Base-by-base conservation (phyloP, 1,140 invertebrate genomes). In the Caenorhabditis latens region DNA sequence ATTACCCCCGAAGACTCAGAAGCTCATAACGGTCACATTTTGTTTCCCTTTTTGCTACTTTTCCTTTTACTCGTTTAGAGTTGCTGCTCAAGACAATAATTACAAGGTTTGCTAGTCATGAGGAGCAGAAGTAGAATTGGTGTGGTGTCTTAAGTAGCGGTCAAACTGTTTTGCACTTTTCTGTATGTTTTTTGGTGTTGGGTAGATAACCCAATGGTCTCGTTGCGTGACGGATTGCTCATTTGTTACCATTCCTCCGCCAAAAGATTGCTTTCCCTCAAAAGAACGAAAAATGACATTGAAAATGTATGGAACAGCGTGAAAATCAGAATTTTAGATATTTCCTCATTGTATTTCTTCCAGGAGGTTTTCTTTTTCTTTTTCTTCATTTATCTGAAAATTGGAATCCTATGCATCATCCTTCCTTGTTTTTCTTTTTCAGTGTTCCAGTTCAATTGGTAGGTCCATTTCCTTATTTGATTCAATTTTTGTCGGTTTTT, bases 251-350 rank as follows among this genome's bases (percentile, higher is more conserved):
- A 16, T 53, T 16, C 9, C 0, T 58, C 43, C 46, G n/a, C 1
- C 11, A 50, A 53, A 4, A 19, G 11, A 40, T 21, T 7, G 13
- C 19, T 46, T 71, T 43, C 42, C 11, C 71, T 24, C 4, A 2
- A 32, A 71, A 43, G n/a, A n/a, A 21, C 46, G n/a, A n/a, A 79
- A 79, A 79, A 43, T 79, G 46, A 4, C 19, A 79, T 79, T 79
- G 71, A 79, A 79, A 79, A 79, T 79, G 71, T 79, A 79, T 79
- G n/a, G 46, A 79, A 79, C 71, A 79, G 7, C 71, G 4, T 50
- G 46, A 42, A 79, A 79, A 50, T 79, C 46, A 24, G 46, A 79
- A 79, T 79, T 79, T 79, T 79, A 24, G 7, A 50, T 79, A 53
- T 24, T 79, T n/a, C 4, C 24, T 16, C 71, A 24, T 50, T 46